Base-by-base conservation (phyloP, 2,888 invertebrate genomes). In the Pandemis heparana region DNA sequence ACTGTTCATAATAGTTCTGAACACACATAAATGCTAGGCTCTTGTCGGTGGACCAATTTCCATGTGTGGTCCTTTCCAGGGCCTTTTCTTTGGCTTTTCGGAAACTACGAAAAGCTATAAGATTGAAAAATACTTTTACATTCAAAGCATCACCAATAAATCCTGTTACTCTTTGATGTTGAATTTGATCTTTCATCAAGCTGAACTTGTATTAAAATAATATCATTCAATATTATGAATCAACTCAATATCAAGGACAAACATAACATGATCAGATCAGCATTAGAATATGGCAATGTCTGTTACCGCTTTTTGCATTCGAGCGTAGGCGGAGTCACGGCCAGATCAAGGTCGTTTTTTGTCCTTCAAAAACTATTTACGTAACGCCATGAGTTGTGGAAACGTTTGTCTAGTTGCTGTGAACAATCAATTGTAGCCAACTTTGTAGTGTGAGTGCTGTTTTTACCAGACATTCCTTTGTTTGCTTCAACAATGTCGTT, bases 291-390 rank as follows among this genome's bases (percentile, higher is more conserved):
- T 16, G n/a, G 16, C 18, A 62, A 41, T 18, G 41, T 41, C 38
- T 38, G 12, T 12, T 12, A 32, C 16, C n/a, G 9, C 60, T 53
- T 53, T n/a, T 12, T 18, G 23, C 23, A 12, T 62, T 23, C 38
- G 41, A 62, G 23, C 14, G 61, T 16, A 32, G 16, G 41, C 10
- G 9, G 6, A 39, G 38, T 10, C 4, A 46, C 43, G 18, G 53
- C 18, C 53, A 71, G 61, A 71, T 66, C 71, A 71, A 5, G 71
- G 66, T 41, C 61, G 51, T 39, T 71, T 71, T 71, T 71, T 71
- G 61, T 70, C 60, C 61, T 48, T n/a, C 53, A 16, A 48, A 32
- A 51, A 8, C 7, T 8, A 38, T 60, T 60, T 32, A 39, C 60
- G 38, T 38, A 60, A 60, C 14, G 39, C 60, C 60, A 39, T 32